Evolutionary conservation across 2,113 vertebrate species (phyloP), one percentile per base, ranked within the genome.

Genomic region (Coryphaenoides rupestris): DNA sequence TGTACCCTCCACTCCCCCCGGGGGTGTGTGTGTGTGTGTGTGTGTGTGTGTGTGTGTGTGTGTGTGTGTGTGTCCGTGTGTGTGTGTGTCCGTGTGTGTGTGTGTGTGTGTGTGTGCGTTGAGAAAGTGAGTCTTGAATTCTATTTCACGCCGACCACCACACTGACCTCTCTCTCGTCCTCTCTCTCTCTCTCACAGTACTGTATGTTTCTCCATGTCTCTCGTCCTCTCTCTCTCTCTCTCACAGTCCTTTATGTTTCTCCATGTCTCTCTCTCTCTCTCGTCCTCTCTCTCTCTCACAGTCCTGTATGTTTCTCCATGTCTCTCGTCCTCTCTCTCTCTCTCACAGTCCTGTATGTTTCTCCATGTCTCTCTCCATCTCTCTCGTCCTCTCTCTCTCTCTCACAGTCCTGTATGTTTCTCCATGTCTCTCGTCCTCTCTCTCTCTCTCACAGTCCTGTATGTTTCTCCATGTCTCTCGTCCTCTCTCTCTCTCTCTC

Each of bases 111-210:
- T 53, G 52, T 54, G 52, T 54, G 75, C 63, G 77, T 54, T 67
- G 59, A 68, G 21, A 73, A 76, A 71, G 81, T 75, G 70, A 84
- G 72, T 16, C 77, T 79, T 83, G 84, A 85, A 88, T 87, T 80
- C 78, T 77, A 77, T 84, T 87, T 88, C 79, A 81, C 21, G 55
- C 79, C 70, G 72, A 80, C 73, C 75, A 76, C n/a, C 24, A 26
- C 77, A 77, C 79, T 82, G 78, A 81, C 83, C 77, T 80, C 75
- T 69, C 65, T 80, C 58, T 67, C 69, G 62, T 49, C 3, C 13
- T 13, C 3, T 49, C 47, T 17, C 47, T 19, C 59, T 28, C 17
- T 53, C 50, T 50, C 10, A 13, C 49, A 13, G 49, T 50, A 14
- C 24, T 53, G 2, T 53, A 14, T 53, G 2, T 26, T 49, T 49